Evolutionary conservation across 2,797 vertebrate species (phyloP).

Genomic region (Peromyscus attwateri): DNA sequence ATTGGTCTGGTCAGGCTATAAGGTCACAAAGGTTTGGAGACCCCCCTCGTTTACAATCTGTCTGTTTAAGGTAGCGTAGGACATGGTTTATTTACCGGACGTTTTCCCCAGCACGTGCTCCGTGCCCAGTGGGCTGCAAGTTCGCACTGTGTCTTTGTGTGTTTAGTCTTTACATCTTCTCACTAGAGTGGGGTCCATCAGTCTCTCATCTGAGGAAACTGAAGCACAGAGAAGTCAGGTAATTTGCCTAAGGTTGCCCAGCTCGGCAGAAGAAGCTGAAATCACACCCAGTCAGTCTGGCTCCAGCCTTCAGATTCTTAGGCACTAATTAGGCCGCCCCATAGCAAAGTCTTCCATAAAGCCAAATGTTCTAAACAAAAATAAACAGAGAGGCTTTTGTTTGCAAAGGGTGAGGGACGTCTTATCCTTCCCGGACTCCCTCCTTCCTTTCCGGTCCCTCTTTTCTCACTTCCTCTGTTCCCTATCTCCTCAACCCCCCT

Average conservation of each 20-base stretch:
- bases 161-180: background rate
- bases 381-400: background rate
- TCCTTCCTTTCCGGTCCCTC: background rate
- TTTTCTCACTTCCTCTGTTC: background rate
- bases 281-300: background rate
- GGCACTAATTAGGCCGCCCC: background rate
- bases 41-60: background rate
- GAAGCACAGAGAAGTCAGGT: constrained; percentile 24
- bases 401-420: background rate
- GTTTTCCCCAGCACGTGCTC: background rate
- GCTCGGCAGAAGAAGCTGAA: background rate
- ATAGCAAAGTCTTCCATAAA: background rate
- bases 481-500: background rate
- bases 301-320: background rate
- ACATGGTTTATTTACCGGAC: background rate
- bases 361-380: background rate
- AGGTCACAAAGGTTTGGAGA: background rate
- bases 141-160: background rate
- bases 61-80: background rate
- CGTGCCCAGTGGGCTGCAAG: too few species aligned
- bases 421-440: background rate
- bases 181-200: too few species aligned
- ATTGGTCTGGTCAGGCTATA: background rate
- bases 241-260: background rate
- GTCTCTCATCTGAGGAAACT: background rate